Evolutionary conservation across 1,140 invertebrate species (phyloP).

Genomic region (Nylanderia fulva): DNA sequence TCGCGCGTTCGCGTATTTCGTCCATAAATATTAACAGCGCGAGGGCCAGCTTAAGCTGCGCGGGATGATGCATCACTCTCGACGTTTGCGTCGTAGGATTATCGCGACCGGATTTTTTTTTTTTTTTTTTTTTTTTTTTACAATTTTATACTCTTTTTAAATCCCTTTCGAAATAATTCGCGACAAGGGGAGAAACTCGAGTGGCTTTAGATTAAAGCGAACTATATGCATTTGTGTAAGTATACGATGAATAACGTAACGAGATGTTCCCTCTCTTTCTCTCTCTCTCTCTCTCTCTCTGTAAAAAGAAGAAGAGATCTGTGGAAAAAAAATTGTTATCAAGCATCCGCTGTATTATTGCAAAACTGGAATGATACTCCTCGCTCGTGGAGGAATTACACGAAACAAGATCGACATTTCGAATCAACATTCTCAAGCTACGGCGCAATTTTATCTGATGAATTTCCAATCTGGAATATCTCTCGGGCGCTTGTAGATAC

Average conservation of each 20-base stretch:
- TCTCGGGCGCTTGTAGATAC: background rate
- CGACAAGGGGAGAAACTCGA: background rate
- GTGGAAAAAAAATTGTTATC: background rate
- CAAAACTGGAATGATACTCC: background rate
- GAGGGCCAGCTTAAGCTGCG: background rate
- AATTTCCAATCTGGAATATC: conserved; percentile 36
- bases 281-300: background rate
- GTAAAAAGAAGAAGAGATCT: background rate
- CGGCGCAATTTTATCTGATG: conserved; percentile 15
- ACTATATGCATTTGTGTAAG: background rate
- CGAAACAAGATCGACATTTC: background rate
- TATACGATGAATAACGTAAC: too few relatives aligned
- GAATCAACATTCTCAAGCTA: background rate
- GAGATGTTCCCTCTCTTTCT: background rate
- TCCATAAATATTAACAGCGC: conserved; percentile 41
- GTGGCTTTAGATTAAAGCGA: background rate
- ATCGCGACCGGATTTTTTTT: background rate
- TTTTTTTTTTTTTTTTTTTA: background rate
- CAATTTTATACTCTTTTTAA: conserved; percentile 16
- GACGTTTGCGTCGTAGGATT: conserved; percentile 30
- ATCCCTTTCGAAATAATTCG: conserved; percentile 26
- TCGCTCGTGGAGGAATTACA: background rate
- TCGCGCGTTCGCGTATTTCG: background rate
- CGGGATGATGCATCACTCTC: conserved; percentile 33
- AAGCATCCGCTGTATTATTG: background rate